Percentiles rank a stretch among this genome's conserved stretches.
Conservation (phyloP, 2,113 vertebrate genomes). For the Eclectus roratus region DNA sequence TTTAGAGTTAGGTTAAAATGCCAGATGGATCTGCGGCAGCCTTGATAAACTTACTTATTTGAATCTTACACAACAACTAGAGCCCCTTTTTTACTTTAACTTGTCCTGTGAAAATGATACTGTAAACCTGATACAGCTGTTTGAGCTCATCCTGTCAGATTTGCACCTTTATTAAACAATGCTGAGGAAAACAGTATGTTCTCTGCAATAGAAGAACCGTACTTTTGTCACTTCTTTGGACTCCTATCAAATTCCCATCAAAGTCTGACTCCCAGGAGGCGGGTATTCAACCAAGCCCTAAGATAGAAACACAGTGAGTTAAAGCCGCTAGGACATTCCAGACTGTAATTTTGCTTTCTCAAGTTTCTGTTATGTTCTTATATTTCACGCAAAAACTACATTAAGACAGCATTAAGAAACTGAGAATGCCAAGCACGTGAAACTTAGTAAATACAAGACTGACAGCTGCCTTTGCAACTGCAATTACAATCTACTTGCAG, state of each 20-base stretch:
- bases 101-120: neutral
- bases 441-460: neutral
- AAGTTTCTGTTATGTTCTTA: neutral
- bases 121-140: neutral
- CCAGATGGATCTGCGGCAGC: neutral
- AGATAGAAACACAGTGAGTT: neutral
- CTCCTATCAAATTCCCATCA: neutral
- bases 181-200: neutral
- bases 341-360: neutral
- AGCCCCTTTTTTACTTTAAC: neutral
- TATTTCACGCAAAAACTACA: neutral
- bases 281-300: neutral
- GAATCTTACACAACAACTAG: neutral
- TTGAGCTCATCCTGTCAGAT: neutral
- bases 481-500: neutral
- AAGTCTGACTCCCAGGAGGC: neutral
- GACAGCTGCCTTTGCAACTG: neutral
- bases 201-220: neutral
- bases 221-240: neutral
- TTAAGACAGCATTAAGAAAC: neutral
- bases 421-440: neutral
- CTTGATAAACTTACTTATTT: neutral
- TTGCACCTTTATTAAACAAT: neutral
- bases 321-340: neutral
- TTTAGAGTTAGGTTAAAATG: neutral